These are phyloP conservation scores for Calidris pugnax DNA, from an alignment of 2,113 vertebrate species.

Conservation along the genomic window DNA sequence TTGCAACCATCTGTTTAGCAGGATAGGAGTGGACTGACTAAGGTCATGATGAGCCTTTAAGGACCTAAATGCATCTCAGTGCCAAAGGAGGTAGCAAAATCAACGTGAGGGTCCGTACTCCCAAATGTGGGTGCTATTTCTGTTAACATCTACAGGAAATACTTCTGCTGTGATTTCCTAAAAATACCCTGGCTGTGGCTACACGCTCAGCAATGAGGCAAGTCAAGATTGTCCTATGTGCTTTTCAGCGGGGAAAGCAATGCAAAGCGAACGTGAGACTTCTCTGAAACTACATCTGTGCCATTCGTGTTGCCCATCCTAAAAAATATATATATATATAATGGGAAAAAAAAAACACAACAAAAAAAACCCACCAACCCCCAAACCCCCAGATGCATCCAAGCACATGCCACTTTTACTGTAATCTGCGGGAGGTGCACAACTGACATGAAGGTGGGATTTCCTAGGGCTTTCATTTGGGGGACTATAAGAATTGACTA, in stretches of 20 bases:
- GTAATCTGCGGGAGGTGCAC: not conserved
- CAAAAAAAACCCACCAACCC: not conserved
- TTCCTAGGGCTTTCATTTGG: not conserved
- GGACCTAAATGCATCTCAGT: not conserved
- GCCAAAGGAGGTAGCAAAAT: not conserved
- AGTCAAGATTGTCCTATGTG: not conserved
- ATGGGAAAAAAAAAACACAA: not conserved
- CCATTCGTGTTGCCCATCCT: not conserved
- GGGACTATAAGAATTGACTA: not conserved
- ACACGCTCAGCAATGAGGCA: not conserved
- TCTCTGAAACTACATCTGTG: not conserved
- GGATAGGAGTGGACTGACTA: not conserved
- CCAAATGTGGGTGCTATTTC: not conserved
- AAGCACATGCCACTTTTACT: not conserved
- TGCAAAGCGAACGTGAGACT: not conserved
- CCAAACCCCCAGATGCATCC: fast-evolving
- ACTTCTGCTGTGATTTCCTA: not conserved
- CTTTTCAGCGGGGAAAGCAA: not conserved
- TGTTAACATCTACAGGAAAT: not conserved
- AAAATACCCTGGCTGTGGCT: not conserved
- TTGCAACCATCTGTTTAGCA: conserved; percentile 14
- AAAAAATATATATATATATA: no score
- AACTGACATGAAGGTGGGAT: not conserved
- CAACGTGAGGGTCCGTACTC: fast-evolving
- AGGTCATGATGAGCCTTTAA: not conserved